Evolutionary conservation across 2,113 vertebrate genomes (phyloP).

Genomic region (Alethe castanea): DNA sequence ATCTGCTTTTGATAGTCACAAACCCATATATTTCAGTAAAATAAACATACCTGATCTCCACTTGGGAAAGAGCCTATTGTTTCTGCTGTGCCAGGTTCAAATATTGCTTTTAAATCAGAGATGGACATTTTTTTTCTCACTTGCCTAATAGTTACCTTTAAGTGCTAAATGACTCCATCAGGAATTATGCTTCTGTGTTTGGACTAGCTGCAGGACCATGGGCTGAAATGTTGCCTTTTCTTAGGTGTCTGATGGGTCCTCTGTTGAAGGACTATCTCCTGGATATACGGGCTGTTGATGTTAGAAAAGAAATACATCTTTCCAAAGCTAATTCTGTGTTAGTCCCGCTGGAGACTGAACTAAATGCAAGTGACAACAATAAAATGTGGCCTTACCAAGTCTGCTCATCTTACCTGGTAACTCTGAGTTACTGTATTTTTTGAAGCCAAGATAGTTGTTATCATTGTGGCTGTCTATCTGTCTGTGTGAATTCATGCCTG

Average conservation of each 20-base stretch:
- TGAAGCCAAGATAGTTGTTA: not conserved
- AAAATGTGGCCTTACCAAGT: not conserved
- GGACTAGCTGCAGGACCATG: not conserved
- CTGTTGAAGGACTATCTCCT: not conserved
- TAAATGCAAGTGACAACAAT: not conserved
- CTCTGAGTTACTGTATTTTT: not conserved
- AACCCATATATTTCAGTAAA: slow-evolving; percentile 43
- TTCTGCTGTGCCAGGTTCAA: slow-evolving; percentile 25
- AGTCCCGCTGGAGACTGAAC: not conserved
- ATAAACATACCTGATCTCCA: slow-evolving; percentile 36
- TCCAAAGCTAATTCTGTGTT: not conserved
- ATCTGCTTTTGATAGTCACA: slow-evolving; percentile 58
- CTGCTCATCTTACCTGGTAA: not conserved
- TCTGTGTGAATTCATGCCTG: not conserved
- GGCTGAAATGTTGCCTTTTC: not conserved
- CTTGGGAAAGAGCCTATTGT: slow-evolving; percentile 45
- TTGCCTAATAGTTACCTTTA: not conserved
- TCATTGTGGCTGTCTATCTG: not conserved
- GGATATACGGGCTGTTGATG: not conserved
- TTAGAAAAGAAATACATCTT: not conserved
- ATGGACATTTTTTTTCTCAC: not conserved
- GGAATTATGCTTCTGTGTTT: not conserved
- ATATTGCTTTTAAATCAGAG: slow-evolving; percentile 48
- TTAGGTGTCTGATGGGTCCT: not conserved
- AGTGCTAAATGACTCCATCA: not conserved